These are phyloP conservation scores for Eumeta japonica DNA, from an alignment of 1,140 invertebrate genomes.

Conservation along the genomic window DNA sequence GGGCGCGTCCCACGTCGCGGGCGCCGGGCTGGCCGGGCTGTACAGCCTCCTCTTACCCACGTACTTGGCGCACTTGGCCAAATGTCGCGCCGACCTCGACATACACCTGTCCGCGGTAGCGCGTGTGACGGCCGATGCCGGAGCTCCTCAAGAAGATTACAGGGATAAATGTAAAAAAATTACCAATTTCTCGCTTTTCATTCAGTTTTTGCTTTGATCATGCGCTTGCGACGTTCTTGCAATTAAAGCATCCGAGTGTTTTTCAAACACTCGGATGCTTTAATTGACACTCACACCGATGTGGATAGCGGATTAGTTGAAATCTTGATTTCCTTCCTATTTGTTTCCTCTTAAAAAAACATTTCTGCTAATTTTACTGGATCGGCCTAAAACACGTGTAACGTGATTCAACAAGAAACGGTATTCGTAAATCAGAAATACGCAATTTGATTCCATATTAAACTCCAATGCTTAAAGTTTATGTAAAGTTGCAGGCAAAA, in stretches of 20 bases:
- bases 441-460: too few species aligned
- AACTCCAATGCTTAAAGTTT: too few species aligned
- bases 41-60: slow-evolving; percentile 79
- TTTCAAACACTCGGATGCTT: not conserved
- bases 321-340: too few species aligned
- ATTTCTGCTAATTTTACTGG: too few species aligned
- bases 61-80: slow-evolving; percentile 80
- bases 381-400: too few species aligned
- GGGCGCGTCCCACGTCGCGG: slow-evolving; percentile 57
- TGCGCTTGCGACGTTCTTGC: not conserved
- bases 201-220: not conserved
- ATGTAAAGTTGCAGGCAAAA: too few species aligned
- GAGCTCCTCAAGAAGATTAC: slow-evolving; percentile 61
- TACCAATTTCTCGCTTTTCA: slow-evolving; percentile 3
- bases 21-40: slow-evolving; percentile 72
- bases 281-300: too few species aligned
- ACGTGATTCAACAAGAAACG: too few species aligned
- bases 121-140: slow-evolving; percentile 65
- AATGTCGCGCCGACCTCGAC: slow-evolving; percentile 76
- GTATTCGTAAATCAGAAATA: too few species aligned
- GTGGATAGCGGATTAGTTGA: too few species aligned
- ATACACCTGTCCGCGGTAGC: slow-evolving; percentile 78
- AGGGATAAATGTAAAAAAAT: slow-evolving; percentile 52
- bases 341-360: too few species aligned
- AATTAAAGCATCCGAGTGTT: not conserved